Percentiles rank a stretch among this genome's conserved stretches.
phyloP scores from a whole-genome alignment of 2,888 invertebrate species.

The Hemithea aestivaria region DNA sequence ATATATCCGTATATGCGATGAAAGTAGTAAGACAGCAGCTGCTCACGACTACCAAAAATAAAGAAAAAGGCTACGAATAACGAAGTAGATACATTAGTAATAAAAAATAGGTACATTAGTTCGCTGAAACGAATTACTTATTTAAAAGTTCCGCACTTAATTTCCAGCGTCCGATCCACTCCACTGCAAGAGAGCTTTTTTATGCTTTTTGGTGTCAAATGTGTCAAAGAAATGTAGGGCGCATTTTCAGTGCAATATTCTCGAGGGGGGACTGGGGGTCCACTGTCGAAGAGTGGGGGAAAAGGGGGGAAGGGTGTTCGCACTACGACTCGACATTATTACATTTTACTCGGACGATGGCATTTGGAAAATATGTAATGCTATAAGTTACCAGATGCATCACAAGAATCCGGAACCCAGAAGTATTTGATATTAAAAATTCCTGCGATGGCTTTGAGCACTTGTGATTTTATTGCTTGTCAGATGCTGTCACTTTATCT shows the following conservation, averaged over 20 bases:
- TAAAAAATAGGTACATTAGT: no score
- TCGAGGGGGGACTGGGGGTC: constrained; percentile 5
- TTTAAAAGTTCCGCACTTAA: background rate
- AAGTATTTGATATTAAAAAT: constrained; percentile 23
- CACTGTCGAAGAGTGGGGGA: background rate
- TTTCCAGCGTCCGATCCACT: constrained; percentile 21
- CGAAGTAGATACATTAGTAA: no score
- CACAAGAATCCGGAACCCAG: constrained; percentile 8
- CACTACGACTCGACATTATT: constrained; percentile 28
- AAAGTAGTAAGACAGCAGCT: no score
- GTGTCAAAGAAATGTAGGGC: constrained; percentile 32
- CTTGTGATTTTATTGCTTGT: no score
- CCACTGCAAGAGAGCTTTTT: constrained; percentile 14
- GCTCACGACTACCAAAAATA: no score
- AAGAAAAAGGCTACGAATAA: no score
- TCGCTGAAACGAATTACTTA: no score
- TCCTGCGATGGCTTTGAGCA: constrained; percentile 4
- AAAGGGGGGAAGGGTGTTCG: constrained; percentile 9
- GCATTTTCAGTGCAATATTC: constrained; percentile 33
- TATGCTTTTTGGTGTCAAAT: constrained; percentile 29
- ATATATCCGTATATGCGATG: no score
- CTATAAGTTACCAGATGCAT: constrained; percentile 15
- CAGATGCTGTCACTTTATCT: no score
- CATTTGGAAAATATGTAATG: constrained; percentile 25
- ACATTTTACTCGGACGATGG: constrained; percentile 28